phyloP scores from a whole-genome alignment of 2,797 vertebrate genomes.

The Phalanger gymnotis region DNA sequence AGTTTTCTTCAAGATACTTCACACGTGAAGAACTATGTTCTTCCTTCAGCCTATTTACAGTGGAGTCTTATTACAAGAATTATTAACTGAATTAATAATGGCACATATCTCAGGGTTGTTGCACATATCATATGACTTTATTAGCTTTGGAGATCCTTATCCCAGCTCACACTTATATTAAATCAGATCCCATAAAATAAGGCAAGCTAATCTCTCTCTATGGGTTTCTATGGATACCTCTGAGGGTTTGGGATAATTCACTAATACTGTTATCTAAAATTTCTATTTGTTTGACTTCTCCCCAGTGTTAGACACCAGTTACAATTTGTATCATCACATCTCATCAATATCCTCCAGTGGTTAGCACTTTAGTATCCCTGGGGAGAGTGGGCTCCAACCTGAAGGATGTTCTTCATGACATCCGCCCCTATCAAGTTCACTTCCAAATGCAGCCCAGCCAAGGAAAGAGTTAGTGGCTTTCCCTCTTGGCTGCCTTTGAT shows the following conservation, averaged over 20 bases:
- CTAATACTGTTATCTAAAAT: too few species aligned
- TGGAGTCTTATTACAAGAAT: not conserved
- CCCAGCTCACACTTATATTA: not conserved
- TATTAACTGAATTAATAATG: not conserved
- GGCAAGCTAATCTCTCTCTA: not conserved
- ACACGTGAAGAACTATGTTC: not conserved
- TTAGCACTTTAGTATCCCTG: not conserved
- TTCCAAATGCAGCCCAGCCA: not conserved
- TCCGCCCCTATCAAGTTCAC: not conserved
- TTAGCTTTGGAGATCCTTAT: not conserved
- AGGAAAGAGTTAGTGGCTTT: not conserved
- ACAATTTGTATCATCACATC: not conserved
- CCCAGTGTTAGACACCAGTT: not conserved
- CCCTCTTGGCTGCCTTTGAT: not conserved
- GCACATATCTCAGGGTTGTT: not conserved
- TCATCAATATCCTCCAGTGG: not conserved
- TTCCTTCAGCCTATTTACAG: not conserved
- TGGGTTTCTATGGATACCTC: not conserved
- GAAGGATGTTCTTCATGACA: not conserved
- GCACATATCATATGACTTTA: not conserved
- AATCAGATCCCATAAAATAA: not conserved
- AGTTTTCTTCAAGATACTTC: not conserved
- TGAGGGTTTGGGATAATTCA: not conserved
- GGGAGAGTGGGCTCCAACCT: not conserved
- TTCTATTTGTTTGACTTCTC: not conserved